phyloP scores from a whole-genome alignment of 37 sponge, comb jelly and placozoan species.

The Petrosia ficiformis region DNA sequence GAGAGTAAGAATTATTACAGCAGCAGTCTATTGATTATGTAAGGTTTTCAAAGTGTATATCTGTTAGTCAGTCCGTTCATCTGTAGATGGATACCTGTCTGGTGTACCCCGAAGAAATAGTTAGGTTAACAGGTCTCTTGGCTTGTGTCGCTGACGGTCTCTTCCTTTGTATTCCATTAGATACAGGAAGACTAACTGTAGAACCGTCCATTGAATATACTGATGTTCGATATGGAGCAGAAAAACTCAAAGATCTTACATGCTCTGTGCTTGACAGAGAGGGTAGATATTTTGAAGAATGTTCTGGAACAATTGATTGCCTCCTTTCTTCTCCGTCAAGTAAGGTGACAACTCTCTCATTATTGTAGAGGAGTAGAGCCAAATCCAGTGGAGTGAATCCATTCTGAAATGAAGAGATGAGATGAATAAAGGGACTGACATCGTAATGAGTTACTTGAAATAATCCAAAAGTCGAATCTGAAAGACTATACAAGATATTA shows the following conservation, averaged over 20 bases:
- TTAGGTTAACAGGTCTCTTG: neutral
- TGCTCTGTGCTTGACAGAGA: neutral
- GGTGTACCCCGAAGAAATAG: neutral
- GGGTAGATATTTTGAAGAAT: neutral
- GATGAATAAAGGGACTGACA: neutral
- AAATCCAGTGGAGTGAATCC: constrained; percentile 27
- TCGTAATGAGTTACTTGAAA: neutral
- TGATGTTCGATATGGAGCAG: neutral
- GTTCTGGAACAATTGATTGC: neutral
- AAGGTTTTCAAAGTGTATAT: no score
- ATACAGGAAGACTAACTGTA: neutral
- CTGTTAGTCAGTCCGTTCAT: no score
- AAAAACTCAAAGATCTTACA: neutral
- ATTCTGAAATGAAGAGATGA: neutral
- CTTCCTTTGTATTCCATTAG: neutral
- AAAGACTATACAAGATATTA: neutral
- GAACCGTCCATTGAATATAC: neutral
- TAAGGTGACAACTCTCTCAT: constrained; percentile 2
- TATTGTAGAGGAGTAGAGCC: constrained; percentile 13
- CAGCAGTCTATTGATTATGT: no score
- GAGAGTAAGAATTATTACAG: no score
- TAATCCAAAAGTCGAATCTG: no score
- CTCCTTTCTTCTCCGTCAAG: neutral
- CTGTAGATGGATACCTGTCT: no score
- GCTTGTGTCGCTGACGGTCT: neutral